Percentiles rank a stretch among this genome's conserved stretches.
These are phyloP conservation scores for Danio jaintianensis DNA, from an alignment of 2,797 vertebrate species.

Conservation along the genomic window DNA sequence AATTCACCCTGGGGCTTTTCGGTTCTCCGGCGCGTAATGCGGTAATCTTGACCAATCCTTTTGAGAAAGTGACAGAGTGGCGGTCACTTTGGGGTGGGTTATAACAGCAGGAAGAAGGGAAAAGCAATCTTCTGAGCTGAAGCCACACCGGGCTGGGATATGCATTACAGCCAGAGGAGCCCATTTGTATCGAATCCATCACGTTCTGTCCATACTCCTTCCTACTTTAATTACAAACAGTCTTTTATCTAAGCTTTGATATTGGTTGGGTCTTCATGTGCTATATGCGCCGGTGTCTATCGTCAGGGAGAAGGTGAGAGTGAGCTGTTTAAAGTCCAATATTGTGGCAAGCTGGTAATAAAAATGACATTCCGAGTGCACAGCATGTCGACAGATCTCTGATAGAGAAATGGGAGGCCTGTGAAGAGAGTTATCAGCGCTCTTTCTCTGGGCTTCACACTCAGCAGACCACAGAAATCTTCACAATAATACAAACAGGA, in stretches of 20 bases:
- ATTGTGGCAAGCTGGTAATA: conserved; percentile 49
- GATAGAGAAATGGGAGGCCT: conserved; percentile 37
- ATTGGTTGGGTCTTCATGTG: conserved; percentile 27
- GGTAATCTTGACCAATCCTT: conserved; percentile 84
- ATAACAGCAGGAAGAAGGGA: conserved; percentile 69
- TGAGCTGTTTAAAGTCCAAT: conserved; percentile 51
- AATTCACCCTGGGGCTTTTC: conserved; percentile 83
- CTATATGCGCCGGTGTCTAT: conserved; percentile 28
- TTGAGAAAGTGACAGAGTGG: conserved; percentile 76
- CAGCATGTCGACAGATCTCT: conserved; percentile 51
- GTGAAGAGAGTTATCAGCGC: conserved; percentile 48
- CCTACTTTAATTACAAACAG: conserved; percentile 49
- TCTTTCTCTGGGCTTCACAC: conserved; percentile 28
- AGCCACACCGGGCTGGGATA: conserved; percentile 77
- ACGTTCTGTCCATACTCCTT: conserved; percentile 71
- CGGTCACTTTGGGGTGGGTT: conserved; percentile 62
- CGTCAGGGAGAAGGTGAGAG: conserved; percentile 28
- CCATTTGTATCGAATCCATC: conserved; percentile 72
- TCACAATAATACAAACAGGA: conserved; percentile 45
- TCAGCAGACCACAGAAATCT: conserved; percentile 44
- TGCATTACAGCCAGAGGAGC: conserved; percentile 75
- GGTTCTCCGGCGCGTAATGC: conserved; percentile 75
- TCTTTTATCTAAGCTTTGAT: conserved; percentile 37
- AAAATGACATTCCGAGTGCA: conserved; percentile 45
- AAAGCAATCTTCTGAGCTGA: conserved; percentile 65